Evolutionary conservation across 2,113 vertebrate species (phyloP).

Genomic region (Taurulus bubalis): DNA sequence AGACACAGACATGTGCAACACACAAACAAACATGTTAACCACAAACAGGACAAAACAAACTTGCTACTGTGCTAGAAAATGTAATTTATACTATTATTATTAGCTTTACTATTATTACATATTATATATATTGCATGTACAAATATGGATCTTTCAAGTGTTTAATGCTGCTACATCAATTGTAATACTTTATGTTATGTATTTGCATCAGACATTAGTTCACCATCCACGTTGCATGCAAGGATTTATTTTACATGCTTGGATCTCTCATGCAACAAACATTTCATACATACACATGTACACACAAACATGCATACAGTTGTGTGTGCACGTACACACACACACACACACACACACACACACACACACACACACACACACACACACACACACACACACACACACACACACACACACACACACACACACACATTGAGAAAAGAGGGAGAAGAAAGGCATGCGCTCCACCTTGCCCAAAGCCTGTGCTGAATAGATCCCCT

Average conservation of each 20-base stretch:
- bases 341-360: background rate
- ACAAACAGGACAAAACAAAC: constrained; percentile 56
- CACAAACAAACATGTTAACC: constrained; percentile 52
- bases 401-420: background rate
- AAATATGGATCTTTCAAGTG: background rate
- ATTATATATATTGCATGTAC: constrained; percentile 2
- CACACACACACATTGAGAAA: constrained; percentile 50
- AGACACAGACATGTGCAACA: constrained; percentile 50
- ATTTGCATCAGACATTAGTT: constrained; percentile 2
- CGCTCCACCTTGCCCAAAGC: constrained; percentile 96
- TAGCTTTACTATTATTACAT: background rate
- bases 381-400: constrained; percentile 15
- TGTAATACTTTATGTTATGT: background rate
- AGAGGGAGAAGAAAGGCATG: constrained; percentile 75
- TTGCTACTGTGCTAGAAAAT: constrained; percentile 12
- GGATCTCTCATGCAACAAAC: constrained; percentile 62
- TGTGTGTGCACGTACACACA: background rate
- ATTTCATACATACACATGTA: constrained; percentile 42
- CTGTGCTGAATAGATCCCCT: constrained; percentile 95
- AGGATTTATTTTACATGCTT: constrained; percentile 57
- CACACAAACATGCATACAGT: constrained; percentile 39
- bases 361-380: background rate
- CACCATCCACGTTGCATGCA: constrained; percentile 42
- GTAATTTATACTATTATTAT: background rate
- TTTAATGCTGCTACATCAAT: constrained; percentile 16